A percentile compares a stretch with the other conserved stretches of the same genome.
Evolutionary conservation across 2,113 vertebrate genomes (phyloP).

Genomic region (Myiagra hebetior): DNA sequence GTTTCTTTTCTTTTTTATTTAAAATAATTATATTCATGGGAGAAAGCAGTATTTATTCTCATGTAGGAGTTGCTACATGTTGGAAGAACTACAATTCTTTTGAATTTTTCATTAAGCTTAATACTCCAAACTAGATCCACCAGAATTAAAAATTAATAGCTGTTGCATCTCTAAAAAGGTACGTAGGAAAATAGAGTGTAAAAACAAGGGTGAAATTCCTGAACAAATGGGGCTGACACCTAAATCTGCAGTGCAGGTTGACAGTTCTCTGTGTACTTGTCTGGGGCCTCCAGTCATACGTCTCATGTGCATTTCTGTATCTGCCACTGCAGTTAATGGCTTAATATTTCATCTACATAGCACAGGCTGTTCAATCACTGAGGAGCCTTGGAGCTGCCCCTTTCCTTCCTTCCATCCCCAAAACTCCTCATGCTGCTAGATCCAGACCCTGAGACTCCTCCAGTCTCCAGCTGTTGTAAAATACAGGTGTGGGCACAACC

Average conservation of each 20-base stretch:
- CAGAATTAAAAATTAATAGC: constrained; percentile 39
- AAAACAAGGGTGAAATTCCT: background rate
- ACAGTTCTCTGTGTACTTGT: background rate
- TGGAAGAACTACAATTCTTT: constrained; percentile 34
- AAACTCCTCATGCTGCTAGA: background rate
- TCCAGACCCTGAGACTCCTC: background rate
- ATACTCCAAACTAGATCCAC: constrained; percentile 18
- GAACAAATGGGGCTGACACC: constrained; percentile 1
- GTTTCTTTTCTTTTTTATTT: constrained; percentile 67
- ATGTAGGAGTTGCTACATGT: background rate
- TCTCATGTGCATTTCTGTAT: constrained; percentile 51
- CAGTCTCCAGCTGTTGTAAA: background rate
- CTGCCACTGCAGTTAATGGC: constrained; percentile 58
- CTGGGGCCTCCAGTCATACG: background rate
- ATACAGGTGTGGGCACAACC: background rate
- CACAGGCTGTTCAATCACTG: constrained; percentile 19
- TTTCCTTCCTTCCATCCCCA: constrained; percentile 13
- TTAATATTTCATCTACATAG: constrained; percentile 70
- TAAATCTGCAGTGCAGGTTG: background rate
- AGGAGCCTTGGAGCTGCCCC: background rate
- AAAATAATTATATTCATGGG: constrained; percentile 69
- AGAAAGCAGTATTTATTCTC: constrained; percentile 49
- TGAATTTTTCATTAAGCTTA: constrained; percentile 60
- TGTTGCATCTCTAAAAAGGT: background rate
- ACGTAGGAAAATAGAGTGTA: background rate